Evolutionary conservation across 2,113 vertebrate species (phyloP).

Genomic region (Theristicus caerulescens): DNA sequence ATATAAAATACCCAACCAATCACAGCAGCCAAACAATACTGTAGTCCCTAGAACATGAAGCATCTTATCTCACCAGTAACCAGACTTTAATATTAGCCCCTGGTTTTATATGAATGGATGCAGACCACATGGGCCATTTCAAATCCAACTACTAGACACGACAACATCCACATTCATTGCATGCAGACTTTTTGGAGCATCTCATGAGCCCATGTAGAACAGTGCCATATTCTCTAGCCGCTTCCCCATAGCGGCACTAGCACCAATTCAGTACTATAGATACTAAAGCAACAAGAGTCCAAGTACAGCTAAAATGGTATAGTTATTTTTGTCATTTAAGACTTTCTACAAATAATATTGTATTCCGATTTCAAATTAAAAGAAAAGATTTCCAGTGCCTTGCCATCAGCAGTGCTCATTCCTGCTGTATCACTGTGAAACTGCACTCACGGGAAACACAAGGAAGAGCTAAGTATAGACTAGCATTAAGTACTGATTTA

Average conservation of each 20-base stretch:
- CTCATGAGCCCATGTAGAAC: not conserved
- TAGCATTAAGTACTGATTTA: not conserved
- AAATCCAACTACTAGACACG: not conserved
- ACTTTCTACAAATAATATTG: not conserved
- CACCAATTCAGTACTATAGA: not conserved
- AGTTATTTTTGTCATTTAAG: not conserved
- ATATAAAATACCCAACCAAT: not conserved
- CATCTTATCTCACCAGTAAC: not conserved
- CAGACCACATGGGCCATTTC: not conserved
- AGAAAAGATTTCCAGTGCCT: not conserved
- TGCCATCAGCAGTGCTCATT: not conserved
- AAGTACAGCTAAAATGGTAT: not conserved
- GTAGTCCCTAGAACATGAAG: not conserved
- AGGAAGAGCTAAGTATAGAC: constrained; percentile 32
- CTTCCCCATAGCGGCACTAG: not conserved
- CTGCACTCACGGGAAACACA: constrained; percentile 11
- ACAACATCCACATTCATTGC: not conserved
- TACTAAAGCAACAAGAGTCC: not conserved
- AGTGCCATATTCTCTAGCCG: not conserved
- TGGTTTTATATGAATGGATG: not conserved
- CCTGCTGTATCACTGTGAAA: not conserved
- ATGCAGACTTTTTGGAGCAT: not conserved
- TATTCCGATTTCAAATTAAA: not conserved
- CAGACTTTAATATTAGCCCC: not conserved
- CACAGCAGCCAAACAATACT: not conserved